These are phyloP conservation scores for Drosophila pseudotakahashii DNA, from an alignment of 2,888 invertebrate genomes.

Conservation along the genomic window DNA sequence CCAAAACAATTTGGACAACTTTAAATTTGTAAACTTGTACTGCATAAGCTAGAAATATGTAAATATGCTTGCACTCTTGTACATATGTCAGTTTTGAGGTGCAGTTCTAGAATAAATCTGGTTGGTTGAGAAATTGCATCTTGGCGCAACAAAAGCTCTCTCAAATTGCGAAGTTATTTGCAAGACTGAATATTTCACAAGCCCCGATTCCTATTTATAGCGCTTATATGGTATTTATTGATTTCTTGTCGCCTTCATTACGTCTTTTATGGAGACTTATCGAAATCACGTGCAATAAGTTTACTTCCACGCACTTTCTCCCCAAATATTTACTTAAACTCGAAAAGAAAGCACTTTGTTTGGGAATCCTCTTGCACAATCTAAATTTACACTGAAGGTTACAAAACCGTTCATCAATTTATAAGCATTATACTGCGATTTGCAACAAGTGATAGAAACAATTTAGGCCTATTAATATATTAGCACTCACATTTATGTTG, in stretches of 20 bases:
- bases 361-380: background rate
- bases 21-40: too few species aligned
- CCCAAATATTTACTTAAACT: background rate
- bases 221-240: background rate
- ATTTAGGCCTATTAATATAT: background rate
- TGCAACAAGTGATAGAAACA: background rate
- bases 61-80: too few species aligned
- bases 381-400: background rate
- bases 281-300: background rate
- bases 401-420: background rate
- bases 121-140: background rate
- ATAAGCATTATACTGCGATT: background rate
- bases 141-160: background rate
- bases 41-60: too few species aligned
- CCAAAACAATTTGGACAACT: too few species aligned
- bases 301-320: conserved; percentile 3
- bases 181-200: background rate
- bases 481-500: conserved; percentile 5
- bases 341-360: background rate
- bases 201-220: background rate
- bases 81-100: too few species aligned
- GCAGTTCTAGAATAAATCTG: background rate
- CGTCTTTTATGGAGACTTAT: background rate
- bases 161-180: background rate
- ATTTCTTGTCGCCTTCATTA: conserved; percentile 10